Evolutionary conservation across 2,113 vertebrate species (phyloP).

Genomic region (Fregetta grallaria): DNA sequence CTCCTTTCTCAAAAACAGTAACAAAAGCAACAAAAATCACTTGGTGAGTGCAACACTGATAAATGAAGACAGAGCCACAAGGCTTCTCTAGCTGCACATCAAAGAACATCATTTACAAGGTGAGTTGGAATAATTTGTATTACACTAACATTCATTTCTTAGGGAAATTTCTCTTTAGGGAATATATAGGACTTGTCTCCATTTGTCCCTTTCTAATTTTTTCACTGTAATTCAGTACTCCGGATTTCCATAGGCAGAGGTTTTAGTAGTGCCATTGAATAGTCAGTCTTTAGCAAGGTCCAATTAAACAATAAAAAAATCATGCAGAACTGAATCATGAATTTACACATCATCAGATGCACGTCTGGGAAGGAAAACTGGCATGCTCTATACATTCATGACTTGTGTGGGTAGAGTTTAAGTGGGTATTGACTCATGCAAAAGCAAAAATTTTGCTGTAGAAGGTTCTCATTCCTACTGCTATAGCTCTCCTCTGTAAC

Average conservation of each 20-base stretch:
- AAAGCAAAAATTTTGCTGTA: background rate
- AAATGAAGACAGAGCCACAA: background rate
- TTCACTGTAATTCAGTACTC: background rate
- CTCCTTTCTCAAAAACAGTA: background rate
- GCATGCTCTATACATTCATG: background rate
- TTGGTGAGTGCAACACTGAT: background rate
- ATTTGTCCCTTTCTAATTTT: background rate
- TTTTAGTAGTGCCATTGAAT: background rate
- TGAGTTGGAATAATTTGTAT: background rate
- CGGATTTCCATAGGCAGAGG: background rate
- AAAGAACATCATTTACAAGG: background rate
- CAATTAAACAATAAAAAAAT: background rate
- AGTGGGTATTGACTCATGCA: background rate
- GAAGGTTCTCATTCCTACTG: background rate
- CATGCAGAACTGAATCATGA: slow-evolving; percentile 18
- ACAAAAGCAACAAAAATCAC: background rate
- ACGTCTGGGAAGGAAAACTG: background rate
- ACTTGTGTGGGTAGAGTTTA: background rate
- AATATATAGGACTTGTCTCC: background rate
- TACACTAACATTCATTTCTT: background rate
- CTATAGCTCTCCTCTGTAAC: background rate
- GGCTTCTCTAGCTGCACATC: background rate
- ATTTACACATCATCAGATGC: background rate
- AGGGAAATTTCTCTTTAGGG: background rate
- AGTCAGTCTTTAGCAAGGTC: background rate